These are phyloP conservation scores for Agapornis roseicollis DNA, from an alignment of 2,113 vertebrate genomes.

Conservation along the genomic window DNA sequence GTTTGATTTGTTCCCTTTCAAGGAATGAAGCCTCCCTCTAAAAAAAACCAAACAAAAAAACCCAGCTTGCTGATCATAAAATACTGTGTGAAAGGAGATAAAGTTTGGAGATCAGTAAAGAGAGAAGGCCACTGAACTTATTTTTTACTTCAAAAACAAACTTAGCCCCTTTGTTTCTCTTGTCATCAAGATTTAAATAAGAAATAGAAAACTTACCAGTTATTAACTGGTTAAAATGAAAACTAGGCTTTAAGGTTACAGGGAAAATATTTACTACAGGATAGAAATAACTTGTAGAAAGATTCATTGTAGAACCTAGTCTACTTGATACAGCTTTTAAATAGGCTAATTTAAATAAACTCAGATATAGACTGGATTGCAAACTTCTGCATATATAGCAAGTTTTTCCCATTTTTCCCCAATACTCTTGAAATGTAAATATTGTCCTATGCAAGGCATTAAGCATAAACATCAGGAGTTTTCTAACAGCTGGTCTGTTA, in stretches of 20 bases:
- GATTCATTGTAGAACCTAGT: background rate
- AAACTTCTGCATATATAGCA: background rate
- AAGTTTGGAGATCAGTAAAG: background rate
- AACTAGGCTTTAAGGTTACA: background rate
- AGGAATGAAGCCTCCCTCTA: background rate
- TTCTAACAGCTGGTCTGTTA: conserved; percentile 21
- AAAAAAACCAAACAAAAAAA: background rate
- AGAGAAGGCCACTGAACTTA: background rate
- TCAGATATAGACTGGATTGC: background rate
- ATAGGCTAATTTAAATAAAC: background rate
- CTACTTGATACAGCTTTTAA: background rate
- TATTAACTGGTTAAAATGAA: background rate
- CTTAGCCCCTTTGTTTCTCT: background rate
- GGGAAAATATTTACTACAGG: background rate
- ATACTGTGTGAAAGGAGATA: background rate
- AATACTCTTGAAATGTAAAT: background rate
- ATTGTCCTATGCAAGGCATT: background rate
- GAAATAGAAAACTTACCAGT: background rate
- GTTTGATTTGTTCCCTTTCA: background rate
- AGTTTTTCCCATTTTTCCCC: background rate
- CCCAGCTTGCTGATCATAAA: background rate
- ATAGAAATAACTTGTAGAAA: background rate
- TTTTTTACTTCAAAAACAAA: background rate
- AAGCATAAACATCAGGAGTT: background rate
- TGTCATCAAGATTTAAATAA: background rate